Conservation (phyloP, 2,888 invertebrate genomes). For the Drosophila neonasuta region DNA sequence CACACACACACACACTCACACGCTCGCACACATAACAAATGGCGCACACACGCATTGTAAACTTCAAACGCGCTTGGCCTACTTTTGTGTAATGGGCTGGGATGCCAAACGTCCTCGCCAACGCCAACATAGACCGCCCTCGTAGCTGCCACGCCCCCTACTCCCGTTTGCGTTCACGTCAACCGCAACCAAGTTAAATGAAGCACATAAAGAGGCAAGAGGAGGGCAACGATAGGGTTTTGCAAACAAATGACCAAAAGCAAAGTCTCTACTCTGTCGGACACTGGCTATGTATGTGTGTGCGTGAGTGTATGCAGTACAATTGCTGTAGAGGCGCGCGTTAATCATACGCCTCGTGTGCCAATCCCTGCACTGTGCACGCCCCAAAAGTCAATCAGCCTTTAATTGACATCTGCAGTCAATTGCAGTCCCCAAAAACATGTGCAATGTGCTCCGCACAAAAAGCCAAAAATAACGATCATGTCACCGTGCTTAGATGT, state of each 20-base stretch:
- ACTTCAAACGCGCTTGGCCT: slow-evolving; percentile 79
- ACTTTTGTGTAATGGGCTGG: slow-evolving; percentile 70
- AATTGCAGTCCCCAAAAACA: slow-evolving; percentile 35
- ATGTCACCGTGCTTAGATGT: slow-evolving; percentile 9
- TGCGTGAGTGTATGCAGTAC: neutral
- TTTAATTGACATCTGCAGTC: slow-evolving; percentile 73
- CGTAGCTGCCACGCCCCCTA: neutral
- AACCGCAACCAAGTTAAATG: slow-evolving; percentile 74
- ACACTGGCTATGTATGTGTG: slow-evolving; percentile 5
- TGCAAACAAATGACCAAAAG: slow-evolving; percentile 57
- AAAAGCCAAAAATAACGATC: slow-evolving; percentile 19
- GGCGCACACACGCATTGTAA: slow-evolving; percentile 51
- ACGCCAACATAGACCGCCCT: slow-evolving; percentile 6
- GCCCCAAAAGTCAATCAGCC: slow-evolving; percentile 72
- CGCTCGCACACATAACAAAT: slow-evolving; percentile 19
- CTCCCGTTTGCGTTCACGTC: slow-evolving; percentile 28
- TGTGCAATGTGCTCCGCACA: slow-evolving; percentile 24
- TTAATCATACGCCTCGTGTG: slow-evolving; percentile 72
- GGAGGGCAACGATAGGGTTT: slow-evolving; percentile 6
- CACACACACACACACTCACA: too few relatives aligned
- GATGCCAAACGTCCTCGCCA: slow-evolving; percentile 50
- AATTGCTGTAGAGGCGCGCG: slow-evolving; percentile 27
- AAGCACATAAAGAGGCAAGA: slow-evolving; percentile 48
- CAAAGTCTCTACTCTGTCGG: slow-evolving; percentile 9
- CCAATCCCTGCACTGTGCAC: slow-evolving; percentile 46